Base-by-base conservation (phyloP, 2,888 invertebrate species). In the Noctua janthina region DNA sequence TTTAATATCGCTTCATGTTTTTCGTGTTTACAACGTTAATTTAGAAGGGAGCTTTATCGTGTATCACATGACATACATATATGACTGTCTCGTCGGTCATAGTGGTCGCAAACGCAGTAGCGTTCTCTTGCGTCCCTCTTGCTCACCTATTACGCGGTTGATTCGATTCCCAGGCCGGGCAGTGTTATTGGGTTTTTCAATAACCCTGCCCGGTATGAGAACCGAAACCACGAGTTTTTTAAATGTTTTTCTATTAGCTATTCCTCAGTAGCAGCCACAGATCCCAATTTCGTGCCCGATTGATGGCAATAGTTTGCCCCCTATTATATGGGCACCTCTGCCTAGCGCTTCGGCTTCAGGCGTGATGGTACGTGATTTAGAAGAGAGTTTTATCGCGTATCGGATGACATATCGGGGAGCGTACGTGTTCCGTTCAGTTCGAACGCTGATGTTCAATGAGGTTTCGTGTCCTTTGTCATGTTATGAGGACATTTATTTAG, bases 1-100 rank as follows among this genome's bases (percentile, higher is more conserved):
- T 87, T 90, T 88, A 90, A 90, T 91, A 91, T 87, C 81, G 77
- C 74, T 84, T 72, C 86, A 84, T 87, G 86, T 88, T 89, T 88
- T 88, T 82, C 84, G 87, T 89, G 86, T 90, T 88, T 85, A 90
- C 88, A 82, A 76, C 82, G 85, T 81, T 83, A 84, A 88, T 86
- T 88, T 87, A 88, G 83, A 81, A 77, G 67, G 66, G 29, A 75
- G 72, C 74, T 84, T 78, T 74, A 73, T 79, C 79, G 76, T n/a
- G 76, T 79, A 79, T 79, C 62, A 3, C 49, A 35, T 64, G 20
- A 64, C 35, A 54, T 54, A 23, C 64, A 54, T 23, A 23, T 29
- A 64, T 35, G 35, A 1, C 17, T 64, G 35, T 1, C 64, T 64
- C 3, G 7, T 0, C 29, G 7, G 17, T n/a, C 10, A n/a, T n/a